phyloP scores from a whole-genome alignment of 2,113 vertebrate species.

The Corythornis cristatus region DNA sequence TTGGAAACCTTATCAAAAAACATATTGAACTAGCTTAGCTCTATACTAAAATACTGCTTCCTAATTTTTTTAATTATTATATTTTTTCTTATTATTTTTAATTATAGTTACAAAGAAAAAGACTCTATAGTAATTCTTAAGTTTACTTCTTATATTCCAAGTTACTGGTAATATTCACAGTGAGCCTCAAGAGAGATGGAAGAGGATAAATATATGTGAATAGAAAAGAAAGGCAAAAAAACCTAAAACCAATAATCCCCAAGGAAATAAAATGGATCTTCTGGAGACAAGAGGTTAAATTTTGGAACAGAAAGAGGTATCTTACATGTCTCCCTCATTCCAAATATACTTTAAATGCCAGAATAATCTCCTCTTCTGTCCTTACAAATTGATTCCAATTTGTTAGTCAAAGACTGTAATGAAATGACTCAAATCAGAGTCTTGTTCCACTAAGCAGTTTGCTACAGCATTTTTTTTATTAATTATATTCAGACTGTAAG shows the following conservation, averaged over 20 bases:
- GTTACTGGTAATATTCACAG: background rate
- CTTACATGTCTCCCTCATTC: background rate
- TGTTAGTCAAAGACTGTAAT: constrained; percentile 41
- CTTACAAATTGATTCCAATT: constrained; percentile 37
- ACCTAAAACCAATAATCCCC: background rate
- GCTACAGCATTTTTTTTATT: constrained; percentile 27
- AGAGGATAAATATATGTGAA: background rate
- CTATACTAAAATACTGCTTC: background rate
- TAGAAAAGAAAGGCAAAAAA: background rate
- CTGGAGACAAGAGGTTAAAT: background rate
- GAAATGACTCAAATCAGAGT: constrained; percentile 25
- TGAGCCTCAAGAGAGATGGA: background rate
- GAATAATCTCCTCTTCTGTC: constrained; percentile 8
- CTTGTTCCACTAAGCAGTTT: constrained; percentile 39
- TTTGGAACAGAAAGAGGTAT: background rate
- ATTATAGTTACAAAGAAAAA: background rate
- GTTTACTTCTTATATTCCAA: background rate
- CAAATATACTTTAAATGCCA: constrained; percentile 21
- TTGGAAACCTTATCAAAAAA: background rate
- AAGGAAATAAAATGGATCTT: background rate
- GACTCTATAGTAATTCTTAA: background rate
- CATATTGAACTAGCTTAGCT: background rate
- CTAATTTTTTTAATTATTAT: background rate
- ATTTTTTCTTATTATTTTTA: background rate
- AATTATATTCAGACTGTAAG: constrained; percentile 39